Base-by-base conservation (phyloP, 2,888 invertebrate genomes). In the Ornithoptera alexandrae region DNA sequence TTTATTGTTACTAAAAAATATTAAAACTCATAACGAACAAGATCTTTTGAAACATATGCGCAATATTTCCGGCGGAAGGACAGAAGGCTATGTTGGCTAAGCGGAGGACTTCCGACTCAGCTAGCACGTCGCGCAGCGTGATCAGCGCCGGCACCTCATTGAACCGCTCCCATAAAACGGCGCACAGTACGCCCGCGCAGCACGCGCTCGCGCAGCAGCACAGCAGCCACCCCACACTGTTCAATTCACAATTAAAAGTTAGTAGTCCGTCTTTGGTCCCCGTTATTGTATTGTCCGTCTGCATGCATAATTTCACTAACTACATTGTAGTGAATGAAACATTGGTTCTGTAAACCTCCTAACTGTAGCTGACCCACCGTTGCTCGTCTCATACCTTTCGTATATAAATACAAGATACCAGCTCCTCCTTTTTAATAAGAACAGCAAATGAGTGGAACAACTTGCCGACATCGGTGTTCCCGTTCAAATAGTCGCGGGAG, bases 121-220 rank as follows among this genome's bases (percentile, higher is more conserved):
- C 60, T 12, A 72, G 73, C 10, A 73, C 15, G 69, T 84, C 84
- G 18, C 72, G 75, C 8, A 86, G 75, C 50, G 82, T 79, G 17
- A 92, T 77, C 70, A 92, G 70, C 6, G 88, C 87, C 0, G 92
- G 91, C 56, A 86, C 77, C 62, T 87, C 78, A 60, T 81, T 73
- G 78, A 89, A 91, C 12, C 91, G 84, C 57, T 80, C 80, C 91
- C 91, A 91, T 71, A 92, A 78, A 69, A 87, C 89, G 0, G 81
- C 80, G 79, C 87, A 89, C 20, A 91, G 82, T 68, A 84, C 70
- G 15, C 84, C 89, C 0, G 90, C 89, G 72, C 89, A 89, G 67
- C 82, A 81, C 1, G 89, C 85, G 75, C 89, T 88, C 0, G 84
- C 83, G 50, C 76, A 76, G 70, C 86, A 88, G n/a, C 86, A 83